Percentiles rank a stretch among this genome's conserved stretches.
phyloP scores from a whole-genome alignment of 1,140 invertebrate species.

The Zaprionus africanus region DNA sequence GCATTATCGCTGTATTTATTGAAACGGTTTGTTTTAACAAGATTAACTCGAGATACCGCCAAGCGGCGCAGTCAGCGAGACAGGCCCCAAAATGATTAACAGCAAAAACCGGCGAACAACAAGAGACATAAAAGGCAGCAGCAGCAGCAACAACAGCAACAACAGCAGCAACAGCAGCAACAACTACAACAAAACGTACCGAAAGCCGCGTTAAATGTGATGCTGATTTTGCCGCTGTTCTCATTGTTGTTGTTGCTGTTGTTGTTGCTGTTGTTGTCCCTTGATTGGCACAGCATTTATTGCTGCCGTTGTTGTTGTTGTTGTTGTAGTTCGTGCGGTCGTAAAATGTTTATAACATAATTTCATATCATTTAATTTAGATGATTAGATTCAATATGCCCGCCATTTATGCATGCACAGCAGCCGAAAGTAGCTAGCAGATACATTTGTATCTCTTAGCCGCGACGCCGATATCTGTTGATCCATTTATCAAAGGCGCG shows the following conservation, averaged over 20 bases:
- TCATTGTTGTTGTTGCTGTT: constrained; percentile 53
- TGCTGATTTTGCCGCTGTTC: constrained; percentile 22
- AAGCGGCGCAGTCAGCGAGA: constrained; percentile 31
- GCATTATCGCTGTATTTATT: constrained; percentile 82
- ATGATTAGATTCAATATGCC: constrained; percentile 78
- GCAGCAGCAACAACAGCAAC: constrained; percentile 15
- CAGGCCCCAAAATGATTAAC: constrained; percentile 79
- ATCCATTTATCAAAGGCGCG: constrained; percentile 40
- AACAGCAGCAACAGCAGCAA: constrained; percentile 20
- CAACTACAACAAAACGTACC: constrained; percentile 34
- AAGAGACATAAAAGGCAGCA: constrained; percentile 29
- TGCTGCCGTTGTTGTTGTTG: constrained; percentile 25
- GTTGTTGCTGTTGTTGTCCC: constrained; percentile 45
- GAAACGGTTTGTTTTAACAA: constrained; percentile 83
- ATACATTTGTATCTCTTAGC: constrained; percentile 59
- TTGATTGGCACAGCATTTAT: constrained; percentile 55
- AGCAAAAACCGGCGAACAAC: constrained; percentile 59
- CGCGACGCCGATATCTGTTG: constrained; percentile 34
- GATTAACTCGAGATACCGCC: constrained; percentile 76
- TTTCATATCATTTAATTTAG: constrained; percentile 77
- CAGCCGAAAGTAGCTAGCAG: constrained; percentile 50
- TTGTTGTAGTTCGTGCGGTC: constrained; percentile 38
- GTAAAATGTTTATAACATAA: constrained; percentile 78
- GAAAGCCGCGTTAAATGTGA: constrained; percentile 65
- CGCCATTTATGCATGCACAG: constrained; percentile 39